phyloP scores from a whole-genome alignment of 2,797 vertebrate genomes.

The Ceryle rudis region DNA sequence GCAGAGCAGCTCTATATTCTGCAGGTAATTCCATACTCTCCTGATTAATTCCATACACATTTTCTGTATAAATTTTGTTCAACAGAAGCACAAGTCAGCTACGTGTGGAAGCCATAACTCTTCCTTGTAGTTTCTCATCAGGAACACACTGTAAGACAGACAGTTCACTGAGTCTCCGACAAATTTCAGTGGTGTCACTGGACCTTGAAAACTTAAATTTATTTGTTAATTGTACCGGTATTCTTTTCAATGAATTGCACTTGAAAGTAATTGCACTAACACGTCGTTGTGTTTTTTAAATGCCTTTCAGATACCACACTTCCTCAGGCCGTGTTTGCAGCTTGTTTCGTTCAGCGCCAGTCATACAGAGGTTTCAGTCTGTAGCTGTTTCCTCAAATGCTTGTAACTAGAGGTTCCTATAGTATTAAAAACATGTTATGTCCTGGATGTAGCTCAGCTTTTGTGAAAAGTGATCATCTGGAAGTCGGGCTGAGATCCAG shows the following conservation, averaged over 20 bases:
- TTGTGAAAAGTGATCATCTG: conserved; percentile 68
- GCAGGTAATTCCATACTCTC: neutral
- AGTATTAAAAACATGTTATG: neutral
- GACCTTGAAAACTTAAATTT: neutral
- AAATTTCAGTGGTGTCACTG: neutral
- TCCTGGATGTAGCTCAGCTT: neutral
- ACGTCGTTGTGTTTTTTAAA: neutral
- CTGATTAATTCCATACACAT: neutral
- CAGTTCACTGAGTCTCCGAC: neutral
- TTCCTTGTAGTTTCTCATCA: neutral
- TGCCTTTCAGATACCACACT: neutral
- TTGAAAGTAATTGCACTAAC: conserved; percentile 43
- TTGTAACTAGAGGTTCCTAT: neutral
- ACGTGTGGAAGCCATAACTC: neutral
- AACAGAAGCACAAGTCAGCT: neutral
- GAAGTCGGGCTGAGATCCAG: conserved; percentile 55
- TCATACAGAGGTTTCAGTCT: neutral
- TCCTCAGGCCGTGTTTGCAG: neutral
- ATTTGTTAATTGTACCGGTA: neutral
- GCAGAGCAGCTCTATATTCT: neutral
- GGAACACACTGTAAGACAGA: neutral
- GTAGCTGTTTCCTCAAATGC: neutral
- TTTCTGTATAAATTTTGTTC: neutral
- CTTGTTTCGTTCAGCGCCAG: neutral
- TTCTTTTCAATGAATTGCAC: conserved; percentile 36